Evolutionary conservation across 1,140 invertebrate genomes (phyloP), one percentile per base, ranked within the genome.

Genomic region (Caerostris extrusa): DNA sequence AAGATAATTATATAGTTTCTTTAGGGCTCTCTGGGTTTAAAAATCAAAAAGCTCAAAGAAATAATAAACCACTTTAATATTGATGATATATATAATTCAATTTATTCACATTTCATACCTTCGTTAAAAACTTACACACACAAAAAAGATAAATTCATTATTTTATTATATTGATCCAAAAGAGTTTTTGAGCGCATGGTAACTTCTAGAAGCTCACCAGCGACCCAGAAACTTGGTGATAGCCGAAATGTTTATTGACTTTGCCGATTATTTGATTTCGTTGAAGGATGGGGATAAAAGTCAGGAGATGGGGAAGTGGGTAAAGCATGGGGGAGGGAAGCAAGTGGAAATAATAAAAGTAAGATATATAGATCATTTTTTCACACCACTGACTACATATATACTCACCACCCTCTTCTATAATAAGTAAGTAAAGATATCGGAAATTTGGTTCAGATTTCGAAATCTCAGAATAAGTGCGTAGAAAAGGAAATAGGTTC

Each of bases 211-310:
- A 81, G 17, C 5, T 8, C n/a, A 89, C 12, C 19, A 89, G 69
- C 87, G 87, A 81, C 69, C 89, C 56, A 57, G 10, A 71, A 77
- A 77, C 69, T 77, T 77, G 69, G 69, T 55, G 69, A 92, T 81
- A 92, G 67, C 81, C 53, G 61, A 92, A 86, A 92, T 92, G 90
- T 92, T 92, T 92, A 92, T 92, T 92, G 90, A 92, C 90, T 92
- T 92, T 92, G 82, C 90, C 90, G 90, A 69, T 92, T 92, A 92
- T 92, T 92, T 92, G 90, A 92, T 92, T 92, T 92, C 90, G 90
- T 56, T 85, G 90, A 85, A 67, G 61, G 82, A 69, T 67, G 60
- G 17, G 50, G 19, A 90, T 56, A 50, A 71, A 71, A 71, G n/a
- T 50, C 57, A 7, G 58, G 82, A 19, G 56, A 6, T 3, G 82